These are phyloP conservation scores for Drosophila setosimentum DNA, from an alignment of 2,888 invertebrate genomes.

Conservation along the genomic window DNA sequence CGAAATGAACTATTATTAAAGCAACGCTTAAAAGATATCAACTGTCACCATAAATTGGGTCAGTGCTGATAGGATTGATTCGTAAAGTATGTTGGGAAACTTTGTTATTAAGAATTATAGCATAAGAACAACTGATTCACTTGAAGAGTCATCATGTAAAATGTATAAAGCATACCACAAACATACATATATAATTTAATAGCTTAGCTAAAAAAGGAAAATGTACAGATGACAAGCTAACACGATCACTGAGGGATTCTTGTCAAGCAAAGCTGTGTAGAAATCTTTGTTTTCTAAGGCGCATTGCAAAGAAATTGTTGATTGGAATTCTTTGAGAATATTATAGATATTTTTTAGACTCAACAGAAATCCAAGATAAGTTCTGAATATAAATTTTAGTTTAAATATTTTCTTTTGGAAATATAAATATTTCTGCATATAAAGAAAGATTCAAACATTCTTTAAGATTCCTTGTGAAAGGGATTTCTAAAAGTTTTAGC, in stretches of 20 bases:
- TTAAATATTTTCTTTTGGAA: background rate
- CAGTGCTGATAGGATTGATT: conserved; percentile 27
- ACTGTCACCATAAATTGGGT: conserved; percentile 33
- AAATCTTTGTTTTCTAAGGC: background rate
- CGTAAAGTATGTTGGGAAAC: conserved; percentile 1
- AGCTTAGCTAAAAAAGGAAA: background rate
- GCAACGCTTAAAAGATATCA: conserved; percentile 6
- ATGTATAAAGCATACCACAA: conserved; percentile 1
- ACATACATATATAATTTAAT: background rate
- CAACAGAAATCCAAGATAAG: background rate
- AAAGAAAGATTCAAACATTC: background rate
- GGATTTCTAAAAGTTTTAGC: background rate
- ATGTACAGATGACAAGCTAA: background rate
- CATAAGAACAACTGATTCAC: conserved; percentile 22
- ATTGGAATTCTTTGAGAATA: background rate
- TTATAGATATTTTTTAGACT: background rate
- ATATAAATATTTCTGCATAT: background rate
- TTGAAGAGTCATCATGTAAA: conserved; percentile 17
- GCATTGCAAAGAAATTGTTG: background rate
- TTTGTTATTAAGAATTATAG: background rate
- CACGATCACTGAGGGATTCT: background rate
- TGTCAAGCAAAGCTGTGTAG: background rate
- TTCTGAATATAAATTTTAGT: background rate
- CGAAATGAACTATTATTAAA: background rate
- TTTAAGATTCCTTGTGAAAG: background rate